A percentile compares a stretch with the other conserved stretches of the same genome.
These are phyloP conservation scores for Antechinus stuartii DNA, from an alignment of 2,113 vertebrate genomes.

Conservation along the genomic window DNA sequence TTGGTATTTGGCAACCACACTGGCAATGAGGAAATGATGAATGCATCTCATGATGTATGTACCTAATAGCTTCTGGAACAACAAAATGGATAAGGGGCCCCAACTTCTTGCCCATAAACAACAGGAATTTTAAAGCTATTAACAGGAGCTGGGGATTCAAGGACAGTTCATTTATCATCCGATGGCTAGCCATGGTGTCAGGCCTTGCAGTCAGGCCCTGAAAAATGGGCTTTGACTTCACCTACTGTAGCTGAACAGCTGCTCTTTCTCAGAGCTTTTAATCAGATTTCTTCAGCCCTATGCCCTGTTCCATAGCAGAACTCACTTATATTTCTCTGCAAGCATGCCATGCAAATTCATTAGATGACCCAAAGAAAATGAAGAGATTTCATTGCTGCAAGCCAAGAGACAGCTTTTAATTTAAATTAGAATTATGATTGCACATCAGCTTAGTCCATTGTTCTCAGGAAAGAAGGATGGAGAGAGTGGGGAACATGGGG, in stretches of 20 bases:
- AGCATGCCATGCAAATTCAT: slow-evolving; percentile 52
- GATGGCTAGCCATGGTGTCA: slow-evolving; percentile 42
- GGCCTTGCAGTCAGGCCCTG: slow-evolving; percentile 53
- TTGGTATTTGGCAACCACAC: slow-evolving; percentile 15
- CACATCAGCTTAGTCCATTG: slow-evolving; percentile 28
- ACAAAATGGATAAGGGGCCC: slow-evolving; percentile 60
- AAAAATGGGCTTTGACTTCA: slow-evolving; percentile 70
- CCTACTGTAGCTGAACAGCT: slow-evolving; percentile 52
- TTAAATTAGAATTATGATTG: slow-evolving; percentile 24
- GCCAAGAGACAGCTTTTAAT: slow-evolving; percentile 45
- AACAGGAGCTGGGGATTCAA: slow-evolving; percentile 56
- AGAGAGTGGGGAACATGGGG: background rate
- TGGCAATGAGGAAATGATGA: slow-evolving; percentile 26
- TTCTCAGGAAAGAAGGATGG: background rate
- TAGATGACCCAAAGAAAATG: slow-evolving; percentile 32
- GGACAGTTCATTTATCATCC: slow-evolving; percentile 72
- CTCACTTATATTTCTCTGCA: slow-evolving; percentile 43
- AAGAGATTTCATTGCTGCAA: slow-evolving; percentile 39
- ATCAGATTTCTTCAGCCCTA: slow-evolving; percentile 58
- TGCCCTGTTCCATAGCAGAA: slow-evolving; percentile 52
- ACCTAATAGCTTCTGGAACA: slow-evolving; percentile 43
- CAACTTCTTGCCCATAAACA: slow-evolving; percentile 71
- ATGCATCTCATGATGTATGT: slow-evolving; percentile 32
- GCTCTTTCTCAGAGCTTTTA: slow-evolving; percentile 58
- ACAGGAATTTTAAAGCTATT: slow-evolving; percentile 69